Evolutionary conservation across 2,888 invertebrate species (phyloP).

Genomic region (Drosophila infuscata): DNA sequence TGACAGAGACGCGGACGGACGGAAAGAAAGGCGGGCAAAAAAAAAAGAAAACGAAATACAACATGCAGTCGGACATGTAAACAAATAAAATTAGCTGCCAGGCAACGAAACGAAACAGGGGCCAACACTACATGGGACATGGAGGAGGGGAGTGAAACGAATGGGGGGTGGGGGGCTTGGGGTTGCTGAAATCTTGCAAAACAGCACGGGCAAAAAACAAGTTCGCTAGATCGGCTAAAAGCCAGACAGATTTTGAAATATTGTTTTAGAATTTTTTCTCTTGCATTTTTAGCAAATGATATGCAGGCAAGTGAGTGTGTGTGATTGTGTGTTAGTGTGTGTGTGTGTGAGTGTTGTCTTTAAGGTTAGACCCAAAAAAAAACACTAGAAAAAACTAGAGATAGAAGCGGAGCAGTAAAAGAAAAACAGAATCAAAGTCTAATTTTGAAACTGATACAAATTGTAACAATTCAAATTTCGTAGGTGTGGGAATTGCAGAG

Average conservation of each 20-base stretch:
- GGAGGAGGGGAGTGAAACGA: constrained; percentile 5
- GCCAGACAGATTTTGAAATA: constrained; percentile 82
- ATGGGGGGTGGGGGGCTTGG: neutral
- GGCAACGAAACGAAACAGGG: constrained; percentile 40
- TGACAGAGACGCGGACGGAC: constrained; percentile 33
- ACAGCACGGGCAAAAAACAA: constrained; percentile 69
- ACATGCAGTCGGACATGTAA: constrained; percentile 80
- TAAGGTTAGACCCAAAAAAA: constrained; percentile 74
- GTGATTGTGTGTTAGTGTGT: constrained; percentile 9
- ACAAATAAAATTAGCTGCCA: constrained; percentile 80
- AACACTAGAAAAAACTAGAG: constrained; percentile 30
- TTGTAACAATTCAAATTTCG: neutral
- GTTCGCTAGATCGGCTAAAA: constrained; percentile 80
- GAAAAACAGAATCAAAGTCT: constrained; percentile 7
- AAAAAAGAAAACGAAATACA: constrained; percentile 62
- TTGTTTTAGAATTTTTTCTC: constrained; percentile 77
- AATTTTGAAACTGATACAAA: constrained; percentile 3
- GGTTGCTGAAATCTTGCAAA: constrained; percentile 41
- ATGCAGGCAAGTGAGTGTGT: constrained; percentile 23
- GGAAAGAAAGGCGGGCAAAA: constrained; percentile 46
- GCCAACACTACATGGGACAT: constrained; percentile 18
- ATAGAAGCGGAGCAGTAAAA: constrained; percentile 1
- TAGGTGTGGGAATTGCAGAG: neutral
- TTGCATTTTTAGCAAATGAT: constrained; percentile 74
- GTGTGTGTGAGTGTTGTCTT: constrained; percentile 20